Conservation (phyloP, 2,888 invertebrate genomes). For the Bruchidius siliquastri region DNA sequence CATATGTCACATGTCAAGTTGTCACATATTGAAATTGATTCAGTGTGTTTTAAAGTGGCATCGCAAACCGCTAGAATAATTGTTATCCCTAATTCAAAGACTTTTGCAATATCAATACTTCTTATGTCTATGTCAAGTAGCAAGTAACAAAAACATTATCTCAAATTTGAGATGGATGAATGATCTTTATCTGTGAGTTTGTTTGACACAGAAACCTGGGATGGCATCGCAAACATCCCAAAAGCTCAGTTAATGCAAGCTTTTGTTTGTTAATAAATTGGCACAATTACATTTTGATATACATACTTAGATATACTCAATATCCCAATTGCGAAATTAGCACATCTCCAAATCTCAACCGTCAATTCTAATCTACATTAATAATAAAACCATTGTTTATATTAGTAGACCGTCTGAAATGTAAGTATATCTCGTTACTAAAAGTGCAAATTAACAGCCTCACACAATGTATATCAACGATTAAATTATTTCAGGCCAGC, state of each 20-base stretch:
- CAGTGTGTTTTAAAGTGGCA: no score
- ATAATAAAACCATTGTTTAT: background rate
- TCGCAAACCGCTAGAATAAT: no score
- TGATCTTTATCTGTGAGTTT: no score
- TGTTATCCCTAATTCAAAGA: no score
- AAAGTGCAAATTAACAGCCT: background rate
- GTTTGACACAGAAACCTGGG: background rate
- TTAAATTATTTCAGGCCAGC: background rate
- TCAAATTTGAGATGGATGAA: no score
- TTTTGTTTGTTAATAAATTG: background rate
- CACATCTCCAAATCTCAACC: background rate
- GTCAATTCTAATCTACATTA: background rate
- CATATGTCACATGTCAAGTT: no score
- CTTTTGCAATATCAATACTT: no score
- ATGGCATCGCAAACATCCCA: background rate
- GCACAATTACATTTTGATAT: background rate
- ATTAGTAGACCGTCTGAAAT: background rate
- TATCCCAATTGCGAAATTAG: background rate
- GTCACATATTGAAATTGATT: no score
- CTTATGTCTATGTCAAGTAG: no score
- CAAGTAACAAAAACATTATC: no score
- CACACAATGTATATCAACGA: background rate
- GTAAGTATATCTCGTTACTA: background rate
- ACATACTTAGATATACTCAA: background rate
- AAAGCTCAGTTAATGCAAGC: background rate